These are phyloP conservation scores for Lichenostomus cassidix DNA, from an alignment of 2,113 vertebrate genomes.

Conservation along the genomic window DNA sequence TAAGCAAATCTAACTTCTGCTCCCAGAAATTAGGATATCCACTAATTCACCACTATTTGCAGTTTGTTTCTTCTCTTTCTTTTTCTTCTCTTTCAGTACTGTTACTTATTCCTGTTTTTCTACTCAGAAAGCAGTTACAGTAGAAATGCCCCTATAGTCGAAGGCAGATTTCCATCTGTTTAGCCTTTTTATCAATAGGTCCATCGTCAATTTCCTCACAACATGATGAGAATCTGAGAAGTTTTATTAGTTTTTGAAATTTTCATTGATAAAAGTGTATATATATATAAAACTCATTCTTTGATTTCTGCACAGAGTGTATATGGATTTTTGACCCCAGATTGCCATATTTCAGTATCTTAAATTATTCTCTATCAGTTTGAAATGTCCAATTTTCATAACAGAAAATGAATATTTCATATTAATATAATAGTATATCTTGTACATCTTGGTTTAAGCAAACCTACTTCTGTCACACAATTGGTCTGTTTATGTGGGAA, in stretches of 20 bases:
- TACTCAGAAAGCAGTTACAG: not conserved
- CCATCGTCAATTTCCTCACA: not conserved
- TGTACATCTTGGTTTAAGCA: not conserved
- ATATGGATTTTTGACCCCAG: not conserved
- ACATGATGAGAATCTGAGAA: not conserved
- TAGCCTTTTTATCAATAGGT: not conserved
- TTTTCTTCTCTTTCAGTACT: not conserved
- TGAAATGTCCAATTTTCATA: not conserved
- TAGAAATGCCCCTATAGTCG: not conserved
- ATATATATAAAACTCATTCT: not conserved
- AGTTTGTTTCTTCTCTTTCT: not conserved
- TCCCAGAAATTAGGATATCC: not conserved
- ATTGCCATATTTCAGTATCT: not conserved
- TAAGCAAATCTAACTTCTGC: not conserved
- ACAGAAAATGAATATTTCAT: not conserved
- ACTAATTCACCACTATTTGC: not conserved
- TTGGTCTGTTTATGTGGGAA: not conserved
- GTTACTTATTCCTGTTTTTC: not conserved
- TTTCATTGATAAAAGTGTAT: not conserved
- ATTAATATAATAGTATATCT: not conserved
- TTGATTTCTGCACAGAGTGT: not conserved
- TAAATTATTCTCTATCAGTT: not conserved
- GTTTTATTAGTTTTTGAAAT: constrained; percentile 14
- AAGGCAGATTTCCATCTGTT: not conserved
- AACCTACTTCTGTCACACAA: not conserved